phyloP scores from a whole-genome alignment of 2,888 invertebrate genomes.

The Eupeodes luniger region DNA sequence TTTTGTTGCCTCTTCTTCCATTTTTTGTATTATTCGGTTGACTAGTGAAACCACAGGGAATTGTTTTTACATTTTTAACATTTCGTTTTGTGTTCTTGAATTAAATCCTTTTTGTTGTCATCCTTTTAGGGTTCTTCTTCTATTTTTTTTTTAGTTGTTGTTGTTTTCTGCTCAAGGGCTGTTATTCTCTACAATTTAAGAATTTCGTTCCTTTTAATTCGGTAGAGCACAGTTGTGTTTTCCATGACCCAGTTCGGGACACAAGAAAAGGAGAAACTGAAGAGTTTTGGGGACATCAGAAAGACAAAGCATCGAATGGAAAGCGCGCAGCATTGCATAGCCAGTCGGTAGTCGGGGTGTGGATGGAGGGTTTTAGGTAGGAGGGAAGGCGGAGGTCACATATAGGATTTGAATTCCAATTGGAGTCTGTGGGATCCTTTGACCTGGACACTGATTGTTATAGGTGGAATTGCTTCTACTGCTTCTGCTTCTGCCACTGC shows the following conservation, averaged over 20 bases:
- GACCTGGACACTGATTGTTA: conserved; percentile 74
- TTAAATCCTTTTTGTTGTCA: conserved; percentile 69
- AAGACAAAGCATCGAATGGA: conserved; percentile 64
- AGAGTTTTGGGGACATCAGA: conserved; percentile 37
- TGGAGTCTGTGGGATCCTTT: conserved; percentile 68
- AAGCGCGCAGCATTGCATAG: conserved; percentile 20
- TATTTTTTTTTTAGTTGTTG: background rate
- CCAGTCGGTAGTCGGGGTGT: background rate
- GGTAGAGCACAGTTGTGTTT: conserved; percentile 32
- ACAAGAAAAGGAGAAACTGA: conserved; percentile 36
- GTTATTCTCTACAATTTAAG: conserved; percentile 48
- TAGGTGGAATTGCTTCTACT: conserved; percentile 30
- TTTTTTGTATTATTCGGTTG: conserved; percentile 46
- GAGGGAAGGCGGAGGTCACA: background rate
- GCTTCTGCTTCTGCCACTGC: background rate
- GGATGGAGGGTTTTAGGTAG: too few relatives aligned
- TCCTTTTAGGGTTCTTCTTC: conserved; percentile 5
- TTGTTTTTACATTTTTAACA: conserved; percentile 68
- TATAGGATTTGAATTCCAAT: conserved; percentile 69
- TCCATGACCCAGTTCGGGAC: conserved; percentile 68
- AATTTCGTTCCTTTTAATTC: conserved; percentile 51
- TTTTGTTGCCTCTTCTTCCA: background rate
- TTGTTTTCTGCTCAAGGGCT: conserved; percentile 44
- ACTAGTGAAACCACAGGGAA: conserved; percentile 64
- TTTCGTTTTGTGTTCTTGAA: conserved; percentile 62